Evolutionary conservation across 1,140 invertebrate species (phyloP), one percentile per base, ranked within the genome.

Genomic region (Bombus soroeensis): DNA sequence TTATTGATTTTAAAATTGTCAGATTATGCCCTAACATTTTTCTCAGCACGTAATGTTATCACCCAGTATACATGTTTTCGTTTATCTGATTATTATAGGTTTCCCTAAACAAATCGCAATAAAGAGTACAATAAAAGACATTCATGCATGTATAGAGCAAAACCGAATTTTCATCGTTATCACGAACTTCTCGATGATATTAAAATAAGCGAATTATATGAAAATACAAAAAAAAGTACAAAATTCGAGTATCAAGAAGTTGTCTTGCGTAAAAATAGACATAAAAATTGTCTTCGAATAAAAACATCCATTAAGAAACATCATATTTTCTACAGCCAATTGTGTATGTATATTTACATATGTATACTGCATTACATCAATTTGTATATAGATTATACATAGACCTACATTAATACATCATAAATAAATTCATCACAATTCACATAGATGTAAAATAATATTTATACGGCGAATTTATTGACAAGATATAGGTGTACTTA

Each of bases 401-500:
- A 78, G n/a, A 77, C 12, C 4, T 57, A 62, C 53, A 41, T 76
- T 62, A 59, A 70, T 78, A 83, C 8, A 39, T 32, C 28, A 85
- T 47, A 43, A 74, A 39, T 34, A 68, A 81, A 78, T 79, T 43
- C 39, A 37, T 62, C 32, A 28, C 22, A 34, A 59, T 64, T 53
- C 37, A 32, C 39, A 39, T 87, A 68, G 39, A 71, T 91, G 72
- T 91, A 90, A 86, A 75, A 62, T 83, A 86, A 91, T 80, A 83
- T 77, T 85, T 84, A 81, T 76, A 87, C 59, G 41, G 43, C 22
- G 47, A 85, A 57, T 62, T 57, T 86, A 87, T 37, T 37, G 68
- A 87, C 72, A 39, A 83, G 73, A 43, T 78, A 53, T 88, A 91
- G 81, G 72, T 77, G 59, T 76, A 80, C 81, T 81, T 70, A 77